Conservation (phyloP, 2,888 invertebrate species). For the Drosophila tripunctata region DNA sequence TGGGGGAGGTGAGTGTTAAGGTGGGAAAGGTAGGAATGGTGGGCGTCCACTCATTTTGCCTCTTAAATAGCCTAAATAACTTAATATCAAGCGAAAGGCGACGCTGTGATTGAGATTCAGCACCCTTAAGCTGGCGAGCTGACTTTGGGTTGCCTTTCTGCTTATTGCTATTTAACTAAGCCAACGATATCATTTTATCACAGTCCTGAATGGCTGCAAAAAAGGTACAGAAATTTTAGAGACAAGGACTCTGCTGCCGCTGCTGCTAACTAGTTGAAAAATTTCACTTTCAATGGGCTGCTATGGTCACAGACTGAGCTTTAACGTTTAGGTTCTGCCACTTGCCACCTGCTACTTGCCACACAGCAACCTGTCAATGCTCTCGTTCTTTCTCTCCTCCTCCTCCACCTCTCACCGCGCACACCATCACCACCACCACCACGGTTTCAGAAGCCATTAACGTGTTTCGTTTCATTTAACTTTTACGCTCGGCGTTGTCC, state of each 20-base stretch:
- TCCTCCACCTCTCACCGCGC: neutral
- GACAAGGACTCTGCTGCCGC: conserved; percentile 24
- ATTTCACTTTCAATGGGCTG: conserved; percentile 56
- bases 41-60: conserved; percentile 51
- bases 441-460: conserved; percentile 70
- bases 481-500: conserved; percentile 75
- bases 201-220: conserved; percentile 49
- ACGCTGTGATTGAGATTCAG: conserved; percentile 29
- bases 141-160: conserved; percentile 30
- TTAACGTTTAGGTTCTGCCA: conserved; percentile 38
- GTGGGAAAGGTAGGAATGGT: conserved; percentile 11
- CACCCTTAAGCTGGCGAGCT: conserved; percentile 7
- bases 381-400: neutral
- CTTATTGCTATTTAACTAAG: conserved; percentile 75
- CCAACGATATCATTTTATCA: conserved; percentile 78
- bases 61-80: conserved; percentile 78
- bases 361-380: conserved; percentile 7
- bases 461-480: conserved; percentile 80
- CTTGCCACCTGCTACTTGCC: conserved; percentile 11
- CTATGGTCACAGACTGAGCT: conserved; percentile 29
- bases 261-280: conserved; percentile 57
- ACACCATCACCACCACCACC: neutral
- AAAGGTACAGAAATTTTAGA: conserved; percentile 23
- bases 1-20: neutral
- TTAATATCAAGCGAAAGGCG: conserved; percentile 63